These are phyloP conservation scores for Trididemnum clinides DNA, from an alignment of 23 tunicate genomes.

Conservation along the genomic window DNA sequence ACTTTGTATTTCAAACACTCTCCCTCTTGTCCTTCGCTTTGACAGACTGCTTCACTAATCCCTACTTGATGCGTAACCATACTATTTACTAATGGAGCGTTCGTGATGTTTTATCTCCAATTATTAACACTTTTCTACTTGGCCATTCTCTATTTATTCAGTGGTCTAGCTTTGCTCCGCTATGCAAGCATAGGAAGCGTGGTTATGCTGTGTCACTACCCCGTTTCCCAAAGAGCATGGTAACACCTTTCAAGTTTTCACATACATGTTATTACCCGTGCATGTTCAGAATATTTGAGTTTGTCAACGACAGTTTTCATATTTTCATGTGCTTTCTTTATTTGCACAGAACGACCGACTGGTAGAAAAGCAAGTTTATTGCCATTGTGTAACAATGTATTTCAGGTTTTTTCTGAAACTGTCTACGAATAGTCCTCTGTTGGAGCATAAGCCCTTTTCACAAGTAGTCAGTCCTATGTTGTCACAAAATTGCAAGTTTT, in stretches of 20 bases:
- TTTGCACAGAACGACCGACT: not conserved
- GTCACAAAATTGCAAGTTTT: conserved; percentile 5
- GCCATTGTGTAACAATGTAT: not conserved
- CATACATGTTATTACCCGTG: not conserved
- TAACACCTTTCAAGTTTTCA: not conserved
- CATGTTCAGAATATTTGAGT: conserved; percentile 1
- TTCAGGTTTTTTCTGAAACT: not conserved
- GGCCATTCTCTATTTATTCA: conserved; percentile 1
- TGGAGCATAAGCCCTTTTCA: not conserved
- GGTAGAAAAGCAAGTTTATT: not conserved
- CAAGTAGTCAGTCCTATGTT: not conserved
- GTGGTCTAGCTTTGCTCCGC: conserved; percentile 21
- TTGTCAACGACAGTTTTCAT: not conserved
- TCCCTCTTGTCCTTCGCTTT: conserved; percentile 6
- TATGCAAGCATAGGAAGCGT: not conserved
- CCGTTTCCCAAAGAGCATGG: not conserved
- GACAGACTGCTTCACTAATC: conserved; percentile 4
- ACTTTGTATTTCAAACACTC: not conserved
- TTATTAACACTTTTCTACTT: not conserved
- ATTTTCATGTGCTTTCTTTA: not conserved
- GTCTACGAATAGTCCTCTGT: conserved; percentile 2
- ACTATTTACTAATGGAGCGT: not conserved
- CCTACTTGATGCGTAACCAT: not conserved
- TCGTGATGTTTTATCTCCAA: conserved; percentile 17
- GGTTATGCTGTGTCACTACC: not conserved